Base-by-base conservation (phyloP, 2,888 invertebrate species). In the Ormyrus labotus region DNA sequence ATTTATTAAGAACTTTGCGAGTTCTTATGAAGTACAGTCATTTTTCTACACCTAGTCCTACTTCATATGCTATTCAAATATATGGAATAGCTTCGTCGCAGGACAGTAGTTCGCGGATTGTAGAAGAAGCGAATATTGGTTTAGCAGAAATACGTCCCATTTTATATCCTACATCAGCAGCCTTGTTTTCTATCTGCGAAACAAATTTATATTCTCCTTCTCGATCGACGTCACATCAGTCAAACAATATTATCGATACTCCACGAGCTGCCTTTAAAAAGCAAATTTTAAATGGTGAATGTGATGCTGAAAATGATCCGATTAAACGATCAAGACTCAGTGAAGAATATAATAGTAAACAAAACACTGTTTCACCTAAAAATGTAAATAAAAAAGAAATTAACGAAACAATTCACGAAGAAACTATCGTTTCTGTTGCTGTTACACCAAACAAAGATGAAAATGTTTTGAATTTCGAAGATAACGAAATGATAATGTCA, bases 61-160 rank as follows among this genome's bases (percentile, higher is more conserved):
- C 87, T 0, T 87, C 89, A 68, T 86, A 88, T 82, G 86, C 85
- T n/a, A 80, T 89, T 45, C 84, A 88, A 83, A 85, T 90, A 80
- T 89, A 87, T 61, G 84, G 86, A 13, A 81, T 87, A 83, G 89
- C 89, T 53, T 61, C 85, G 60, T 70, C 77, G 13, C 83, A 83
- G 19, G 90, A 90, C 78, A 48, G n/a, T 10, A 80, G 87, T 81
- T 47, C 81, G 4, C 65, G 76, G 9, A 84, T 90, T 57, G 76
- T 81, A 34, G 81, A 86, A 70, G 89, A 89, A 82, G 88, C 88
- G 3, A 87, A 84, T 72, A 60, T 85, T 6, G 84, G 84, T 7
- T 79, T 87, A 51, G 83, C 86, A 0, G 87, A 88, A 78, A 67
- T 89, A 6, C 88, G 89, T 76, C 89, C 88, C 85, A 86, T 88